Conservation (phyloP, 1,140 invertebrate species). For the Temnothorax nylanderi region DNA sequence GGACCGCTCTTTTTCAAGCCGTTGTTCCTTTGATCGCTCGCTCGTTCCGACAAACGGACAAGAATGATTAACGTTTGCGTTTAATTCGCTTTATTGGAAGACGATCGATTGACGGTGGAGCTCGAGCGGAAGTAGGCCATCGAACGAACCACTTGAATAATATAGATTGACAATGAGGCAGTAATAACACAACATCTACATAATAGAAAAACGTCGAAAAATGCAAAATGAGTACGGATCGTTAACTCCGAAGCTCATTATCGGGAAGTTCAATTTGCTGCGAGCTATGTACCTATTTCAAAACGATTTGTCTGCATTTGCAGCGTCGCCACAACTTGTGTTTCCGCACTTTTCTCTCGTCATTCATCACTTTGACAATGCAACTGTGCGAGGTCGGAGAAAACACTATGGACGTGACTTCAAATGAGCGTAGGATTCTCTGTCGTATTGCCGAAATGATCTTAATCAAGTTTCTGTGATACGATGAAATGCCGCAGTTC, state of each 20-base stretch:
- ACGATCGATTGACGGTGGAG: slow-evolving; percentile 26
- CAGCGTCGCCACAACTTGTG: neutral
- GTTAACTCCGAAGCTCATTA: slow-evolving; percentile 11
- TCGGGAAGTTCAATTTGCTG: slow-evolving; percentile 43
- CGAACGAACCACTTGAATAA: slow-evolving; percentile 3
- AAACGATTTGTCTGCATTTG: neutral
- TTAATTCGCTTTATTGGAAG: slow-evolving; percentile 64
- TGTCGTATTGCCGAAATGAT: neutral
- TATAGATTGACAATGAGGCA: neutral
- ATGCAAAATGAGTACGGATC: neutral
- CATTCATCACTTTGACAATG: slow-evolving; percentile 20
- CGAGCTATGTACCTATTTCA: slow-evolving; percentile 6
- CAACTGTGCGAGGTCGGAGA: neutral
- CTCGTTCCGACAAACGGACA: slow-evolving; percentile 43
- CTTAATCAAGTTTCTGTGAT: neutral
- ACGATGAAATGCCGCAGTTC: neutral
- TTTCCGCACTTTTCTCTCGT: neutral
- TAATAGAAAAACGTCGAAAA: neutral
- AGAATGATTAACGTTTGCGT: slow-evolving; percentile 51
- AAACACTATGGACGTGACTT: neutral
- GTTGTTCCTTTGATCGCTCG: slow-evolving; percentile 56
- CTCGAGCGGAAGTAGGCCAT: slow-evolving; percentile 38
- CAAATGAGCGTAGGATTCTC: neutral
- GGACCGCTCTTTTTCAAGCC: slow-evolving; percentile 51
- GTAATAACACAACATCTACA: slow-evolving; percentile 24